These are phyloP conservation scores for Phrynosoma blainvillii DNA, from an alignment of 2,113 vertebrate genomes.

Conservation along the genomic window DNA sequence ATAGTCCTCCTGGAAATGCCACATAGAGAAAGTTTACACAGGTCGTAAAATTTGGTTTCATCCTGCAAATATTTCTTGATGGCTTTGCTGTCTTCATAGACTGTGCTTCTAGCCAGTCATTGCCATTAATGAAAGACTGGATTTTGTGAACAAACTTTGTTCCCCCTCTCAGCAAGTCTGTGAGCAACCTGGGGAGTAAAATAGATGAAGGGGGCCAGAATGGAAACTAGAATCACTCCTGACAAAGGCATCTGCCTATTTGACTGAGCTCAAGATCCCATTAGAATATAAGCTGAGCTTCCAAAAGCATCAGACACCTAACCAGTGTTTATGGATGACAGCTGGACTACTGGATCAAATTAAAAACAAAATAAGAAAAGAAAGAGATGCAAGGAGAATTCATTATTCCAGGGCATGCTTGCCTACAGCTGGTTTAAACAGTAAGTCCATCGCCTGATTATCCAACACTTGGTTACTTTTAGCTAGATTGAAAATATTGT, in stretches of 20 bases:
- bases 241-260: slow-evolving; percentile 6
- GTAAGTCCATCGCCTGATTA: not conserved
- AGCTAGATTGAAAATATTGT: not conserved
- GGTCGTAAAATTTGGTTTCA: slow-evolving; percentile 56
- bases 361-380: not conserved
- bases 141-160: slow-evolving; percentile 32
- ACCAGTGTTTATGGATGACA: slow-evolving; percentile 14
- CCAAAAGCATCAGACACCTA: slow-evolving; percentile 18
- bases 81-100: slow-evolving; percentile 55
- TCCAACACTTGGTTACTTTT: not conserved
- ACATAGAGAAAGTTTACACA: slow-evolving; percentile 52
- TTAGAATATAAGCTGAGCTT: slow-evolving; percentile 17
- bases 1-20: slow-evolving; percentile 57
- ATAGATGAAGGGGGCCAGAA: slow-evolving; percentile 26
- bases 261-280: not conserved
- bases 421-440: slow-evolving; percentile 22
- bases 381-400: not conserved
- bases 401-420: slow-evolving; percentile 25
- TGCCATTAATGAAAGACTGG: accelerated
- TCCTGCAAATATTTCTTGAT: slow-evolving; percentile 57
- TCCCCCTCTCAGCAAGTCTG: not conserved
- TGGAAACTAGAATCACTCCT: accelerated
- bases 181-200: slow-evolving; percentile 36
- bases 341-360: slow-evolving; percentile 27
- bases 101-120: slow-evolving; percentile 47